A percentile compares a stretch with the other conserved stretches of the same genome.
Evolutionary conservation across 2,888 invertebrate genomes (phyloP).

Genomic region (Nebria brevicollis): DNA sequence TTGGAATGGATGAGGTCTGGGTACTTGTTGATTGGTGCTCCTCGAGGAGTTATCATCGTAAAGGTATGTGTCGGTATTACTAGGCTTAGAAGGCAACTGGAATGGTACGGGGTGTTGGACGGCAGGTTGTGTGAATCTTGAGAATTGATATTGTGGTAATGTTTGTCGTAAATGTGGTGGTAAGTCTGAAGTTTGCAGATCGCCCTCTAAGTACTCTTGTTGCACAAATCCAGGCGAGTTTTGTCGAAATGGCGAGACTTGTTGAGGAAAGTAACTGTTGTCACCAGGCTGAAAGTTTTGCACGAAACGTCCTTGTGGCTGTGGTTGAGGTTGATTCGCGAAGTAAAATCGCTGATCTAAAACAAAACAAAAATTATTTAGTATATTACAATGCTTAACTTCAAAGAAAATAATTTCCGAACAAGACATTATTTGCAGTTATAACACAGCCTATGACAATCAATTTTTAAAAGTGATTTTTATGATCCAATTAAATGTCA

Average conservation of each 20-base stretch:
- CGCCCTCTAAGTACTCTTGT: conserved; percentile 50
- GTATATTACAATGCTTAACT: too few species aligned
- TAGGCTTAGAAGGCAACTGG: conserved; percentile 63
- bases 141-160: conserved; percentile 60
- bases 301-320: conserved; percentile 55
- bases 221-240: conserved; percentile 53
- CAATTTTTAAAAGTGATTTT: background rate
- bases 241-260: conserved; percentile 56
- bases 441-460: background rate
- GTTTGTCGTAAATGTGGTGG: conserved; percentile 60
- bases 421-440: too few species aligned
- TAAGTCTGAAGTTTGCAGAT: conserved; percentile 61
- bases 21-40: conserved; percentile 49
- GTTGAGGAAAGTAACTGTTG: conserved; percentile 54
- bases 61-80: conserved; percentile 65
- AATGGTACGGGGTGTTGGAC: conserved; percentile 65
- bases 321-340: conserved; percentile 48
- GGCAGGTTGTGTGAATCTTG: conserved; percentile 42
- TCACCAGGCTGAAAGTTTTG: conserved; percentile 52
- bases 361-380: conserved; percentile 52
- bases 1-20: conserved; percentile 33
- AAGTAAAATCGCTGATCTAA: conserved; percentile 61
- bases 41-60: conserved; percentile 62
- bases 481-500: background rate
- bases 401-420: too few species aligned